phyloP scores from a whole-genome alignment of 92 coral and sea anemone genomes.

The Diadumene lineata region DNA sequence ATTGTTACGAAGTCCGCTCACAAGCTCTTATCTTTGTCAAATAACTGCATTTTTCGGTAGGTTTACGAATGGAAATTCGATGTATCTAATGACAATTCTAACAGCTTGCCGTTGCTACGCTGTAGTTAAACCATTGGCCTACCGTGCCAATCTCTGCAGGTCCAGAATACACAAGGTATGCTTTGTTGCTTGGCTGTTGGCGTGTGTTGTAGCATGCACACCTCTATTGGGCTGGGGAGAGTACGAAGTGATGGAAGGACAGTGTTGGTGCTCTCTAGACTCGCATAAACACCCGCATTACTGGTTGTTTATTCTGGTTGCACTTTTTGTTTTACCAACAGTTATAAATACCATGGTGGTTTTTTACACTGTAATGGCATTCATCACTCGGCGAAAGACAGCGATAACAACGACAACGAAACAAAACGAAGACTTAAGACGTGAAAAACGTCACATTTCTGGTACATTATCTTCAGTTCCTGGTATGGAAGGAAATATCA shows the following conservation, averaged over 20 bases:
- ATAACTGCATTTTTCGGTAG: slow-evolving; percentile 12
- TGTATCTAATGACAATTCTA: slow-evolving; percentile 13
- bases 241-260: slow-evolving; percentile 14
- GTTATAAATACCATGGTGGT: not conserved
- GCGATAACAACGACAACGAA: no score
- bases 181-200: slow-evolving; percentile 5
- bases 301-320: not conserved
- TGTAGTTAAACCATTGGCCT: slow-evolving; percentile 3
- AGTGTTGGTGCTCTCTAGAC: slow-evolving; percentile 19
- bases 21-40: not conserved
- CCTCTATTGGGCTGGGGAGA: slow-evolving; percentile 29
- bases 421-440: no score
- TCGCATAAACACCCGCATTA: slow-evolving; percentile 5
- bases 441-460: no score
- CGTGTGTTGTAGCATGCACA: not conserved
- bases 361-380: not conserved
- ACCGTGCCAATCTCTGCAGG: not conserved
- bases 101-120: slow-evolving; percentile 5
- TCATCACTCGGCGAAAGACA: no score
- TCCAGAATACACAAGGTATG: slow-evolving; percentile 10
- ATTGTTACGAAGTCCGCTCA: not conserved
- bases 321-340: not conserved
- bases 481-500: no score
- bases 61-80: slow-evolving; percentile 10
- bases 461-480: no score